phyloP scores from a whole-genome alignment of 2,888 invertebrate genomes.

The Sepioteuthis lessoniana region DNA sequence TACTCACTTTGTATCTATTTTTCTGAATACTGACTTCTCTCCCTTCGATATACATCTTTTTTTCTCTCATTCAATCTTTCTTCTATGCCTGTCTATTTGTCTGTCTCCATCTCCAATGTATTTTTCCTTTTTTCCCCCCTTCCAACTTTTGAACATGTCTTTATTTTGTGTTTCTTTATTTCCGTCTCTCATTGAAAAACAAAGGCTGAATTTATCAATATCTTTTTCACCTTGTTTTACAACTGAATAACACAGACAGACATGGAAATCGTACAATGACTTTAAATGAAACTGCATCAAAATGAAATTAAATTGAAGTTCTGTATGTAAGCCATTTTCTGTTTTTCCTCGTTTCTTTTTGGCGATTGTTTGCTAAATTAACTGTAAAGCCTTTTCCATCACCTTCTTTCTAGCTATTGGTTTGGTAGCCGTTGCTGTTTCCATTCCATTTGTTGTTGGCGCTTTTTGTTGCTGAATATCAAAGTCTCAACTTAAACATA shows the following conservation, averaged over 20 bases:
- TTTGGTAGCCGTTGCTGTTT: background rate
- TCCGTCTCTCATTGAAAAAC: background rate
- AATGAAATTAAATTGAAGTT: background rate
- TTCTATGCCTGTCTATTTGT: too few species aligned
- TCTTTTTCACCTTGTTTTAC: background rate
- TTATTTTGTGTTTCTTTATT: background rate
- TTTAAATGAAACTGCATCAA: conserved; percentile 25
- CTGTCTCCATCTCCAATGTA: too few species aligned
- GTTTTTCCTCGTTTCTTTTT: background rate
- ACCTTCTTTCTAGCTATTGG: too few species aligned
- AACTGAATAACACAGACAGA: background rate
- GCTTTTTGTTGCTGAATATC: background rate
- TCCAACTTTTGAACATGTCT: background rate
- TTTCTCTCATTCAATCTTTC: background rate
- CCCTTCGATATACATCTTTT: background rate
- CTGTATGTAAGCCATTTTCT: background rate
- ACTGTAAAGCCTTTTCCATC: too few species aligned
- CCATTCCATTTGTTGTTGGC: background rate
- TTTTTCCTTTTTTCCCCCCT: background rate
- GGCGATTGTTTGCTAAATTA: too few species aligned
- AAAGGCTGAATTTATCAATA: background rate
- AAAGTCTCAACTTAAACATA: background rate
- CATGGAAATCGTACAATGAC: background rate
- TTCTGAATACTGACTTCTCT: too few species aligned
- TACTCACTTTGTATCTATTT: too few species aligned